Base-by-base conservation (phyloP, 2,797 vertebrate genomes). In the Percopsis omiscomaycus region DNA sequence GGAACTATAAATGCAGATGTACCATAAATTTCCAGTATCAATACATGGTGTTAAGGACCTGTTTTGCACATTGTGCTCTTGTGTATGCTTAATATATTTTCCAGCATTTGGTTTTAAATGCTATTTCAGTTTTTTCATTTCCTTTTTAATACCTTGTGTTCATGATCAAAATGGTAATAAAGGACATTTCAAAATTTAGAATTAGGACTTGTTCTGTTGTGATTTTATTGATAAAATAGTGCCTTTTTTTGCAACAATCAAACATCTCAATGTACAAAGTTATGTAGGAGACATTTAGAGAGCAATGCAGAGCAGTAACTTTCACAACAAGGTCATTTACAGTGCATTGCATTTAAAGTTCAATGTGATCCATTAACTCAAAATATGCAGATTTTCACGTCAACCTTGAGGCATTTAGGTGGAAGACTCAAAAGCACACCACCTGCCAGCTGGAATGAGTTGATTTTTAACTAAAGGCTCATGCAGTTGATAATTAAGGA, bases 211-310 rank as follows among this genome's bases (percentile, higher is more conserved):
- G 15, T 77, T 59, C 78, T 70, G 71, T 87, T 86, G 66, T 63
- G 63, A 65, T 77, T 92, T 92, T 92, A 92, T 93, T 93, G 86
- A 90, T 92, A 90, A 92, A 94, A 92, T 91, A 92, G 82, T 91
- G 86, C 77, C 83, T 87, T 42, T 37, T 80, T 89, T 86, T 88
- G 88, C 84, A 90, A 86, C 85, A 82, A 81, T 87, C 81, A 77
- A 86, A 86, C 81, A 82, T 82, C 78, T 81, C 83, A 84, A 81
- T 82, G 88, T 82, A 84, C 83, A 82, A 86, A 70, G 86, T 87
- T 78, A 80, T 79, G 79, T 82, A 82, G 86, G 86, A 81, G 84
- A 91, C 82, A 84, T 75, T 84, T 74, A 86, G 68, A 82, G 80
- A 87, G 83, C 78, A 84, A 82, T 84, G 85, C 86, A 86, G 62